These are phyloP conservation scores for Loxodonta africana DNA, from an alignment of 2,113 vertebrate genomes.

Conservation along the genomic window DNA sequence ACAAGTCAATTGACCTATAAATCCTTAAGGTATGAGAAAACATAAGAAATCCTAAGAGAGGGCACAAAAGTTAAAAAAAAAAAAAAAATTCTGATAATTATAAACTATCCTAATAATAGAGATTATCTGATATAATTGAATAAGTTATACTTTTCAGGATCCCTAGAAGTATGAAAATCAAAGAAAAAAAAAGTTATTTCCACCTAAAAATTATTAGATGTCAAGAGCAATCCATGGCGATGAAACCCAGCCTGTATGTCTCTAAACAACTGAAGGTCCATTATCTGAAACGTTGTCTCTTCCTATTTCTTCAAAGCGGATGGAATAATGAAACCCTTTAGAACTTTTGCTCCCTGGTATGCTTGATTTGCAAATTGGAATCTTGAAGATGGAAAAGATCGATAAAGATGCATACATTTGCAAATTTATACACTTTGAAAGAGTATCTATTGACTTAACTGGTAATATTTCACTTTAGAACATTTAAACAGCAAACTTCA, in stretches of 20 bases:
- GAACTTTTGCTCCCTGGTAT: slow-evolving; percentile 16
- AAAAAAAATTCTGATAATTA: neutral
- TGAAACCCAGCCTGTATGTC: neutral
- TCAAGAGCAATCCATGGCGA: slow-evolving; percentile 46
- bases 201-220: slow-evolving; percentile 35
- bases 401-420: slow-evolving; percentile 47
- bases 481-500: slow-evolving; percentile 64
- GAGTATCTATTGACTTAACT: slow-evolving; percentile 53
- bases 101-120: neutral
- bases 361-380: slow-evolving; percentile 48
- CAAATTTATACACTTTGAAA: slow-evolving; percentile 58
- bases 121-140: neutral
- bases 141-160: neutral
- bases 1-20: neutral
- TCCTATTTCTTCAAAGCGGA: slow-evolving; percentile 60
- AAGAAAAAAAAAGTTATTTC: slow-evolving; percentile 51
- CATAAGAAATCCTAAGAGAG: neutral
- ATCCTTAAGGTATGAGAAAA: neutral
- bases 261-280: slow-evolving; percentile 52
- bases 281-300: slow-evolving; percentile 46
- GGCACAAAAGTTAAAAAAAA: neutral
- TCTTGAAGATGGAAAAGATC: slow-evolving; percentile 60
- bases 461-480: slow-evolving; percentile 55
- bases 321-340: slow-evolving; percentile 68
- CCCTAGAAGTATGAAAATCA: slow-evolving; percentile 20